phyloP scores from a whole-genome alignment of 2,113 vertebrate genomes.

The Tachycineta bicolor region DNA sequence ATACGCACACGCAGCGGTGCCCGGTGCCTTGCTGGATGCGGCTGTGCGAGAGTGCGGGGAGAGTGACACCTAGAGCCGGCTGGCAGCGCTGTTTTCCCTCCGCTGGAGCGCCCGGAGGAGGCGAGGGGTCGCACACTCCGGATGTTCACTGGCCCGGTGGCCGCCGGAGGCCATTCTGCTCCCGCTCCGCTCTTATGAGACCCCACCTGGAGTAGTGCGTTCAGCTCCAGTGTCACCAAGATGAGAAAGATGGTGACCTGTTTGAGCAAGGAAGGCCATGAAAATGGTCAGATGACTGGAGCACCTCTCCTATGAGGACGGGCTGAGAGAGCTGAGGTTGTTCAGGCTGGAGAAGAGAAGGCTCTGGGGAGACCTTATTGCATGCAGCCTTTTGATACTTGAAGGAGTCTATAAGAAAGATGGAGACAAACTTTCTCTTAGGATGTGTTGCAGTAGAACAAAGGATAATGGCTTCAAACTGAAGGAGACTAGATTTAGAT shows the following conservation, averaged over 20 bases:
- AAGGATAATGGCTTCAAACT: neutral
- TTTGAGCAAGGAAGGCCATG: neutral
- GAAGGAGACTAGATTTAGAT: neutral
- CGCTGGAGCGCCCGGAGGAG: neutral
- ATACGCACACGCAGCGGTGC: accelerated
- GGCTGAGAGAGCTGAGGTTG: neutral
- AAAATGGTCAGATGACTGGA: neutral
- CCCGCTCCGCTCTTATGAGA: neutral
- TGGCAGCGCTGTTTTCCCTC: accelerated
- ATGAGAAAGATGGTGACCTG: neutral
- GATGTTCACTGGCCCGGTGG: accelerated
- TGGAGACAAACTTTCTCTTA: neutral
- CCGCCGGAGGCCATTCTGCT: neutral
- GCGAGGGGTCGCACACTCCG: accelerated
- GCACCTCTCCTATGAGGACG: neutral
- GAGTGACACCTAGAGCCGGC: slow-evolving; percentile 50
- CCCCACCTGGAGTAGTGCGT: accelerated
- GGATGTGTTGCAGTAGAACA: accelerated
- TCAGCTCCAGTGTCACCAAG: neutral
- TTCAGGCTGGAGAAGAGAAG: neutral
- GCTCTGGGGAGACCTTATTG: neutral
- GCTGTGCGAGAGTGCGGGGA: neutral
- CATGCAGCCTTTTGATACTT: neutral
- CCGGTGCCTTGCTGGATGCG: accelerated
- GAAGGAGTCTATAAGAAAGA: neutral